Base-by-base conservation (phyloP, 2,888 invertebrate species). In the Nephrotoma appendiculata region DNA sequence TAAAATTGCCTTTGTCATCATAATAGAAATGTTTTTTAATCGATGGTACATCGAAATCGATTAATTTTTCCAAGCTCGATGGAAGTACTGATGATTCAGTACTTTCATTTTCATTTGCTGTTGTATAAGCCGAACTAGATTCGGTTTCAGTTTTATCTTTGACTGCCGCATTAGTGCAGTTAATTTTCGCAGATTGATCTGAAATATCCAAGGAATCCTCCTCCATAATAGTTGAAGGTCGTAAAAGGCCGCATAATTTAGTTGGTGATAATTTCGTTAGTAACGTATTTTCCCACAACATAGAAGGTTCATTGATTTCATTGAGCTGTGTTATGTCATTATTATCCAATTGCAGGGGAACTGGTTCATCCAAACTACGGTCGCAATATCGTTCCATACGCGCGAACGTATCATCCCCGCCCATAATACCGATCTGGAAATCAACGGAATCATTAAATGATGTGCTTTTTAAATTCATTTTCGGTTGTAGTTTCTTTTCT, bases 161-260 rank as follows among this genome's bases (percentile, higher is more conserved):
- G 9, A 71, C 71, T 7, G 71, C 19, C 9, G 15, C 19, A 19
- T 57, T 19, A 57, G 57, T 71, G 19, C 9, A 31, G 9, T 19
- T 31, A 71, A 19, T 71, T 31, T 71, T 85, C 4, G 9, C 43
- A 44, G 43, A 85, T 42, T n/a, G 9, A 85, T 44, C 44, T 19
- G 85, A 43, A 15, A 43, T 85, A 44, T 85, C 44, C 44, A 11
- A 31, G 4, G 31, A 57, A 42, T 52, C 42, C 42, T 90, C 90
- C 87, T 91, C 91, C 19, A 91, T 87, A 45, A 91, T 91, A 41
- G 91, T 91, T 0, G 91, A 91, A 5, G 91, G 91, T 0, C 91
- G 89, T 86, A 91, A 19, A 2, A 91, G 87, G 0, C 91, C 91
- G 0, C 91, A 90, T 90, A 91, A 90, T 88, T 91, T 91, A 0